phyloP scores from a whole-genome alignment of 2,888 invertebrate genomes.

The Amiota minor region DNA sequence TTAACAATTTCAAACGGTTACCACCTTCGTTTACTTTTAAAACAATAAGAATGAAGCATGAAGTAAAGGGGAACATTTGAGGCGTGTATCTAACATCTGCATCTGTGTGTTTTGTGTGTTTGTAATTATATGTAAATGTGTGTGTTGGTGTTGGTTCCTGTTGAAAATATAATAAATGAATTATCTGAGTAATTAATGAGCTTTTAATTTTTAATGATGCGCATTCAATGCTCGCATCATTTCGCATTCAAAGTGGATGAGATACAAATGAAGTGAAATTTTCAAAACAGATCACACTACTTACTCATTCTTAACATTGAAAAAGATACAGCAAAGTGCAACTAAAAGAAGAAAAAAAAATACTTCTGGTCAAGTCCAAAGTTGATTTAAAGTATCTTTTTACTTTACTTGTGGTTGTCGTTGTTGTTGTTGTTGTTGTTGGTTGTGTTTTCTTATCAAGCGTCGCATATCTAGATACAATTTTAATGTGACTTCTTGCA shows the following conservation, averaged over 20 bases:
- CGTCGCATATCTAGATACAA: conserved; percentile 64
- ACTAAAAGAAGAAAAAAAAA: neutral
- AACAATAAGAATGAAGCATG: neutral
- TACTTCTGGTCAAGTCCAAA: conserved; percentile 17
- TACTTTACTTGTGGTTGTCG: too few relatives aligned
- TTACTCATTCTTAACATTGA: too few relatives aligned
- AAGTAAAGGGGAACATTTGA: neutral
- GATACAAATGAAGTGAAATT: conserved; percentile 38
- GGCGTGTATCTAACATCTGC: too few relatives aligned
- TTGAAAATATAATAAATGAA: conserved; percentile 71
- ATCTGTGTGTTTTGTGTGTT: too few relatives aligned
- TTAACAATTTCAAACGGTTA: conserved; percentile 61
- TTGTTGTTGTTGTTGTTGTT: neutral
- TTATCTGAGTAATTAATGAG: conserved; percentile 72
- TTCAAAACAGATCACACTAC: neutral
- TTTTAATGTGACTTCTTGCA: conserved; percentile 70
- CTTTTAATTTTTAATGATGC: conserved; percentile 71
- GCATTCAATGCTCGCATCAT: conserved; percentile 44
- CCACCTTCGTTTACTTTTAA: conserved; percentile 39
- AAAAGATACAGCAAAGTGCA: neutral
- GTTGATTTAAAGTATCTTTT: neutral
- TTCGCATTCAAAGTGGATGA: conserved; percentile 34
- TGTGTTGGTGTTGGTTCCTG: conserved; percentile 37
- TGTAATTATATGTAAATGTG: too few relatives aligned
- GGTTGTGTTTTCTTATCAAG: conserved; percentile 53